Conservation (phyloP, 1,140 invertebrate genomes). For the Solenopsis fugax region DNA sequence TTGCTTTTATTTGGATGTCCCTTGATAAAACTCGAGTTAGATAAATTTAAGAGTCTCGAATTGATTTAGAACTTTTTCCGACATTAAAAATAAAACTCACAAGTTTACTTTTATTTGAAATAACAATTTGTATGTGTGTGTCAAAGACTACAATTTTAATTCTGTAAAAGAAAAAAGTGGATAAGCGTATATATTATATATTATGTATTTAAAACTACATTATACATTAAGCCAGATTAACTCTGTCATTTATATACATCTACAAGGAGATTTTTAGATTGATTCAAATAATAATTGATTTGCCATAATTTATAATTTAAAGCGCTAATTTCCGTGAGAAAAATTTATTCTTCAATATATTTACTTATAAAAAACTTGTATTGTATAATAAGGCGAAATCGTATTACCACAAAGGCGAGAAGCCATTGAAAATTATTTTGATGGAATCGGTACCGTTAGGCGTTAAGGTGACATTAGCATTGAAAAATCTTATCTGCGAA, state of each 20-base stretch:
- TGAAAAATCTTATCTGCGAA: constrained; percentile 76
- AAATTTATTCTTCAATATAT: not conserved
- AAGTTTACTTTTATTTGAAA: too few species aligned
- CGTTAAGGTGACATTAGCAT: constrained; percentile 70
- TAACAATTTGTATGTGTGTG: not conserved
- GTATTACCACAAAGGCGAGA: not conserved
- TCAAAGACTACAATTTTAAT: not conserved
- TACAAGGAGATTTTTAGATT: not conserved
- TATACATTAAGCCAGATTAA: not conserved
- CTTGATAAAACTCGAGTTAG: not conserved
- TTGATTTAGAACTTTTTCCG: not conserved
- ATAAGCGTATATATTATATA: not conserved
- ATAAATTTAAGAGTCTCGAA: not conserved
- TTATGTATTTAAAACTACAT: not conserved
- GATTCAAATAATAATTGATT: not conserved
- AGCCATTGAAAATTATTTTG: constrained; percentile 40
- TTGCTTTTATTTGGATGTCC: not conserved
- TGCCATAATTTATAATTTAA: not conserved
- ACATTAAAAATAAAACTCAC: not conserved
- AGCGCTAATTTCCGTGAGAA: not conserved
- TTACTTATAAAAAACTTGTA: not conserved
- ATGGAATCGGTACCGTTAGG: constrained; percentile 18
- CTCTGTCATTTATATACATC: not conserved
- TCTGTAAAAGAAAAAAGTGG: not conserved
- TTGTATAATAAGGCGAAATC: not conserved